Evolutionary conservation across 1,140 invertebrate species (phyloP).

Genomic region (Ceratina australensis): DNA sequence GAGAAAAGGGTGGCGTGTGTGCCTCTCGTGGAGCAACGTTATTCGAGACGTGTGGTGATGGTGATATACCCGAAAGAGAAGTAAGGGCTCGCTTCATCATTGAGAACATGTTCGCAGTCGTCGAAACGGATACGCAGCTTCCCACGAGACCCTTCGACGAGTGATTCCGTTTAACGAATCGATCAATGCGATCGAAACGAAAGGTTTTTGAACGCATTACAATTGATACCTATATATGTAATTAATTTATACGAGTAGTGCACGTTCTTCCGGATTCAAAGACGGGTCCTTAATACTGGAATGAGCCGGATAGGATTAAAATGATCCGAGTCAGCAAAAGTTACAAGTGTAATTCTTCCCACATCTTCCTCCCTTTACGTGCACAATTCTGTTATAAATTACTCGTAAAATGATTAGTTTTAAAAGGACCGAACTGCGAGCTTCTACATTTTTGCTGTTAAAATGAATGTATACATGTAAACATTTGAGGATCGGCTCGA

Average conservation of each 20-base stretch:
- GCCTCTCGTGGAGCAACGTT: not conserved
- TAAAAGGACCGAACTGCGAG: too few species aligned
- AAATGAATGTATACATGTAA: constrained; percentile 17
- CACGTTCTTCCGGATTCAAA: not conserved
- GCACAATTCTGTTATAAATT: too few species aligned
- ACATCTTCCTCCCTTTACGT: constrained; percentile 5
- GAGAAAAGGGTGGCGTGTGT: too few species aligned
- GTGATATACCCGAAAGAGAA: not conserved
- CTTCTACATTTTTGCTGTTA: too few species aligned
- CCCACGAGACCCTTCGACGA: constrained; percentile 2
- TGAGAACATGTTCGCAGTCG: constrained; percentile 15
- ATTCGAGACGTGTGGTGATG: constrained; percentile 1
- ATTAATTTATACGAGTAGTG: not conserved
- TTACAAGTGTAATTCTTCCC: too few species aligned
- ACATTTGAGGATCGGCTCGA: constrained; percentile 1
- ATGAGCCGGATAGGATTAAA: too few species aligned
- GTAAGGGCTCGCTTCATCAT: constrained; percentile 3
- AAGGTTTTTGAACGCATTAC: constrained; percentile 25
- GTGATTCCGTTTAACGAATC: not conserved
- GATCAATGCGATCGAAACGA: not conserved
- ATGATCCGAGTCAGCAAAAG: too few species aligned
- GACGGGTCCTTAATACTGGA: not conserved
- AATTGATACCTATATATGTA: constrained; percentile 2
- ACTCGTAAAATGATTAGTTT: too few species aligned
- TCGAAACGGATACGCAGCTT: constrained; percentile 14